Evolutionary conservation across 2,797 vertebrate genomes (phyloP), one percentile per base, ranked within the genome.

Genomic region (Saxicola maurus): DNA sequence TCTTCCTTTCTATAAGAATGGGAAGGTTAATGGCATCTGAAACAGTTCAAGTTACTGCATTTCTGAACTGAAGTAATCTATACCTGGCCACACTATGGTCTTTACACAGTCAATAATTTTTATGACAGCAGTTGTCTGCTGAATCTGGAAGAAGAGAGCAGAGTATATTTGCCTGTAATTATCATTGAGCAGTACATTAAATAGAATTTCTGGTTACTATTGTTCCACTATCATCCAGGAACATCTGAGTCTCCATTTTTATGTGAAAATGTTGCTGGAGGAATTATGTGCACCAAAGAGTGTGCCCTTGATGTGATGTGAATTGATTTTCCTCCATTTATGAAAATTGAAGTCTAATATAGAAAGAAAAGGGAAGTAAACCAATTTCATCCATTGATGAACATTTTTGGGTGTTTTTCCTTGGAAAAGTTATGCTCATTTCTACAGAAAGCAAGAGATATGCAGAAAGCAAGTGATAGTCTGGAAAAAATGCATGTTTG

Each of bases 61-160:
- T 86, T 79, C 37, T 87, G 64, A 83, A 75, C 15, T 35, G 59
- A 87, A 86, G 37, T 56, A 51, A 66, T 60, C 69, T 69, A 40
- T 75, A 78, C 51, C n/a, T 81, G 28, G 21, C 13, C 12, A 38
- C 28, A 78, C 17, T 23, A 14, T 13, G 31, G 33, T 43, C 27
- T 73, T 85, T 66, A 73, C 53, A 35, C 30, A 64, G 35, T 42
- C 69, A 83, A 16, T 81, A 86, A 59, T 16, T 59, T 86, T 80
- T 57, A 60, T 56, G 45, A 53, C 24, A 75, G 9, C 45, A 68
- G 48, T 43, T 67, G 14, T 48, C 64, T 62, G 31, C 40, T 42
- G 61, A 76, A 64, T 59, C 31, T 66, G 30, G 86, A 80, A 55
- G 66, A 78, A 90, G 69, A 56, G 12, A 66, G 17, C 7, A 60